These are phyloP conservation scores for Phengaris arion DNA, from an alignment of 2,888 invertebrate genomes.

Conservation along the genomic window DNA sequence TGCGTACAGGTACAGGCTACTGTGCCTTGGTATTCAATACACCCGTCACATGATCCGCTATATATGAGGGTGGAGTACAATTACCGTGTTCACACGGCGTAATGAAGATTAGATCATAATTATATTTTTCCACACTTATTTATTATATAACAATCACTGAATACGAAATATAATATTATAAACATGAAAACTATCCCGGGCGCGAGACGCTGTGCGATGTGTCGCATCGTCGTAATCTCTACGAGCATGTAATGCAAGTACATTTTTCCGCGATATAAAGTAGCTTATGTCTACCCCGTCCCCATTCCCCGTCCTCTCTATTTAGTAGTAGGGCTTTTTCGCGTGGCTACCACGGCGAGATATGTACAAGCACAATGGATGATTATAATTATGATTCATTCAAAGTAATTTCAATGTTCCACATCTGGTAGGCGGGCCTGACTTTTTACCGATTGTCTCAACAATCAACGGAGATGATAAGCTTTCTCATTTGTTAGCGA, in stretches of 20 bases:
- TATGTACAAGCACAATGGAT: too few species aligned
- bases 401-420: neutral
- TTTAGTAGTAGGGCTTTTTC: too few species aligned
- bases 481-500: conserved; percentile 10
- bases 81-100: neutral
- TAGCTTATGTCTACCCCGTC: too few species aligned
- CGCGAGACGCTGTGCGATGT: too few species aligned
- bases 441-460: neutral
- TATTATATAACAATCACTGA: too few species aligned
- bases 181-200: too few species aligned
- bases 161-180: too few species aligned
- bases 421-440: neutral
- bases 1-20: neutral
- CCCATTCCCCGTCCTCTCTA: too few species aligned
- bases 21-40: neutral
- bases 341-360: too few species aligned
- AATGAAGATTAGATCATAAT: neutral
- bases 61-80: neutral
- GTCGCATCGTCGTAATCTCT: too few species aligned
- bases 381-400: neutral
- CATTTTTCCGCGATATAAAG: too few species aligned
- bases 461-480: conserved; percentile 13
- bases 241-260: too few species aligned
- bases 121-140: neutral
- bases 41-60: neutral